Base-by-base conservation (phyloP, 2,113 vertebrate species). In the Antidorcas marsupialis region DNA sequence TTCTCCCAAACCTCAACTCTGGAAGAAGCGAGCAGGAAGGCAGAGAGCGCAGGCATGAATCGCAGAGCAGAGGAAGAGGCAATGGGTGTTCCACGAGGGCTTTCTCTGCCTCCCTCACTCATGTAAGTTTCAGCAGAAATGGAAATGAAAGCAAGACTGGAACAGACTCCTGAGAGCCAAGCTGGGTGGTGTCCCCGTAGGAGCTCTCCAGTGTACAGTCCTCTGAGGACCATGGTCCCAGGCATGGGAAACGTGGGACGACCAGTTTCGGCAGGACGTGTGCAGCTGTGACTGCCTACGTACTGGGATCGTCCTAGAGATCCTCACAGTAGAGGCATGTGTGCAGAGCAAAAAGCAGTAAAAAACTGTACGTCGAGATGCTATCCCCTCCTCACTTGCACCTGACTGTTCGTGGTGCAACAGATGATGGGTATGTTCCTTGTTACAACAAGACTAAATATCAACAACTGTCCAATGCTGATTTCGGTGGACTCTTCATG, bases 151-250 rank as follows among this genome's bases (percentile, higher is more conserved):
- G 16, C 4, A 13, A 28, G 62, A 33, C 62, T 71, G 39, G 23
- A 25, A 59, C 57, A 33, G 36, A 23, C 23, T 23, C 3, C 27
- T 91, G 39, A 50, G 64, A 57, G 5, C 15, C 36, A 43, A 11
- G 14, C 50, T 11, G 5, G 3, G 23, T 2, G 16, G 25, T 28
- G 15, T 74, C 14, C 14, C 60, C 1, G 0, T 15, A 2, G 5
- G 19, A 74, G 9, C 3, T 2, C 1, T 2, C 10, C 16, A 17
- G 33, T n/a, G 12, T 17, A 47, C 30, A 36, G 30, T 14, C 17
- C 52, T 11, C 5, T 0, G 2, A 27, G 6, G 36, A 12, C 6
- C 1, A 2, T 2, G 0, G 5, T 50, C 16, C 21, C 1, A 27
- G 13, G 28, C 13, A 2, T 12, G 0, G 25, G n/a, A 89, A 30